Percentiles rank a stretch among this genome's conserved stretches.
Evolutionary conservation across 35 echinoderm and acorn worm species (phyloP).

Genomic region (Lytechinus variegatus): DNA sequence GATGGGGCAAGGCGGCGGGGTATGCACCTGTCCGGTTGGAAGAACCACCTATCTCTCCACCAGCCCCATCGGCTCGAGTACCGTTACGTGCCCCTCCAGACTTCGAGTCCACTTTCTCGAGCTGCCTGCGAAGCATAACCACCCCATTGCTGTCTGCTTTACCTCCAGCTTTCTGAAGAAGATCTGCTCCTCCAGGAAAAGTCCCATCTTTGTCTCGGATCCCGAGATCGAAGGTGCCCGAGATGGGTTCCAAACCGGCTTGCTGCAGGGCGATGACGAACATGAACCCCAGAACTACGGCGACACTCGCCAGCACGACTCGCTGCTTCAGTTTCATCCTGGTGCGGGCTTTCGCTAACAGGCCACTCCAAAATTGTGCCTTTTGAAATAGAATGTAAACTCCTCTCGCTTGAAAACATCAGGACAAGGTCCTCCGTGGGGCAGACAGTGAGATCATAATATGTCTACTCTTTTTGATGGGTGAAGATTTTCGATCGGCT

Average conservation of each 20-base stretch:
- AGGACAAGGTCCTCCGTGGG: conserved; percentile 19
- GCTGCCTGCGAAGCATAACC: conserved; percentile 74
- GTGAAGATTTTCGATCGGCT: neutral
- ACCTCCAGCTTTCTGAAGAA: neutral
- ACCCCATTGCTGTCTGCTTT: conserved; percentile 34
- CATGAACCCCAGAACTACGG: conserved; percentile 38
- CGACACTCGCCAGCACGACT: conserved; percentile 56
- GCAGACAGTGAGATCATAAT: conserved; percentile 15
- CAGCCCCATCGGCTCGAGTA: conserved; percentile 11
- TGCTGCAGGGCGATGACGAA: conserved; percentile 64
- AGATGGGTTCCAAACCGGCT: conserved; percentile 58
- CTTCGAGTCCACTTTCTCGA: conserved; percentile 84
- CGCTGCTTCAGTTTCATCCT: conserved; percentile 86
- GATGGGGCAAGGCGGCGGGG: conserved; percentile 38
- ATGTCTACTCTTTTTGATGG: conserved; percentile 20
- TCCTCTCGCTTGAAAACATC: conserved; percentile 46
- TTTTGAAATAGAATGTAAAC: conserved; percentile 37
- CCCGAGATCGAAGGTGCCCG: conserved; percentile 47
- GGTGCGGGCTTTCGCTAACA: neutral
- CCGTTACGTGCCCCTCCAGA: conserved; percentile 68
- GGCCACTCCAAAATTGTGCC: conserved; percentile 30
- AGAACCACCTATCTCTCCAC: neutral
- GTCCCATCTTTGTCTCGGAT: conserved; percentile 38
- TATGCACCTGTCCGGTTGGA: conserved; percentile 6
- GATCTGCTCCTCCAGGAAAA: neutral